Base-by-base conservation (phyloP, 64 coral and sea anemone genomes). In the Montipora capricornis region DNA sequence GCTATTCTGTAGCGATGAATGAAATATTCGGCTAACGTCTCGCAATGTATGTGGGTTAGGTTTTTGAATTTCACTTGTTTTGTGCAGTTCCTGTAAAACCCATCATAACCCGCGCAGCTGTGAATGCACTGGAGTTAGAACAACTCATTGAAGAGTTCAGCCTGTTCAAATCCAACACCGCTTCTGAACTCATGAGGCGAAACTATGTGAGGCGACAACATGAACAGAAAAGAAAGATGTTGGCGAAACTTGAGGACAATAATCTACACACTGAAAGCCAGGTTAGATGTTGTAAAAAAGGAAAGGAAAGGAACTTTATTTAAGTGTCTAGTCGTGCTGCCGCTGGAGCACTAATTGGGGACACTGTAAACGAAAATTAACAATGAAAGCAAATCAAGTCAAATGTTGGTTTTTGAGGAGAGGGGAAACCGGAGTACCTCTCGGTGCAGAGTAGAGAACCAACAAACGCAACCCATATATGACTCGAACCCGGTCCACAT, bases 181-280 rank as follows among this genome's bases (percentile, higher is more conserved):
- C 95, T 2, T 80, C 91, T 26, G 97, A 99, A 47, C 82, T 99
- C 13, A 85, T 96, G 60, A 80, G 97, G 47, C 89, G 87, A 67
- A 96, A 94, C 89, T 99, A 96, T 64, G 83, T 99, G 20, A 77
- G 58, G 48, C 92, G 81, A 15, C 95, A 99, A 48, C 88, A 78
- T 20, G 92, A 96, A 45, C 89, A 94, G 47, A 85, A 80, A 64
- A 51, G 83, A 12, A 95, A 94, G 82, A 96, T 99, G 95, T 81
- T 99, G 78, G 89, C 68, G 22, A 88, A 89, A 26, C 68, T 96
- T 10, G 95, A 99, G 62, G 92, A 96, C 44, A 89, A 74, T 29
- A 88, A 29, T 47, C 73, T 49, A 44, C 87, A 78, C 49, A 74
- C 74, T 49, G 82, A 86, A 4, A 86, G n/a, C n/a, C 62, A 86